Base-by-base conservation (phyloP, 2,113 vertebrate genomes). In the Clarias gariepinus region DNA sequence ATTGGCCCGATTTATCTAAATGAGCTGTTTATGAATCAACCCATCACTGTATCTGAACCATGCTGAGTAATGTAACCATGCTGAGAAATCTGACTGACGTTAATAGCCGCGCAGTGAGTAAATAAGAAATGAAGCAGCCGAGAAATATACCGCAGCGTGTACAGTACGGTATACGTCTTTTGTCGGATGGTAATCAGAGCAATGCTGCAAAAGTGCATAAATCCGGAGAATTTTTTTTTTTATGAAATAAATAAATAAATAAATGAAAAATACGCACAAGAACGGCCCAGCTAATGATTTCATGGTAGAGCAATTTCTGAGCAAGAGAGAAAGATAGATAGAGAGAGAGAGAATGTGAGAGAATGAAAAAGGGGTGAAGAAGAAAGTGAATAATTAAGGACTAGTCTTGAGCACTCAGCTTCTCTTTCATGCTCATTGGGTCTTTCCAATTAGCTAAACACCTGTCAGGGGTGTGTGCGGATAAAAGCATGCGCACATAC, bases 381-480 rank as follows among this genome's bases (percentile, higher is more conserved):
- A 80, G 55, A 36, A 33, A 33, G 55, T 61, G 78, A 80, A 80
- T 80, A 80, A 80, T 80, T 80, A 80, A 80, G 78, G 28, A 80
- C 57, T 36, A 33, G 78, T 61, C 78, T 80, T 80, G 60, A 80
- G 78, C 78, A 58, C 18, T 33, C 55, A 79, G 28, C 77, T 79
- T 33, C 55, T 23, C 55, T 33, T 79, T 58, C 28, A 80, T 80
- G 78, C 78, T 60, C 57, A 80, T 80, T 61, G 78, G 57, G 30
- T 80, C 55, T 80, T 57, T 80, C 78, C 78, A 80, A 80, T 80
- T 80, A 80, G 57, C 78, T 80, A 80, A 80, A 80, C 78, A 80
- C 78, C 78, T 80, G 78, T 80, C 78, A 80, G 55, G 55, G 77
- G 78, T 21, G 30, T 60, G 55, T 1, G 10, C 3, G 4, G 18